Evolutionary conservation across 2,888 invertebrate species (phyloP).

Genomic region (Masnerella sp.): DNA sequence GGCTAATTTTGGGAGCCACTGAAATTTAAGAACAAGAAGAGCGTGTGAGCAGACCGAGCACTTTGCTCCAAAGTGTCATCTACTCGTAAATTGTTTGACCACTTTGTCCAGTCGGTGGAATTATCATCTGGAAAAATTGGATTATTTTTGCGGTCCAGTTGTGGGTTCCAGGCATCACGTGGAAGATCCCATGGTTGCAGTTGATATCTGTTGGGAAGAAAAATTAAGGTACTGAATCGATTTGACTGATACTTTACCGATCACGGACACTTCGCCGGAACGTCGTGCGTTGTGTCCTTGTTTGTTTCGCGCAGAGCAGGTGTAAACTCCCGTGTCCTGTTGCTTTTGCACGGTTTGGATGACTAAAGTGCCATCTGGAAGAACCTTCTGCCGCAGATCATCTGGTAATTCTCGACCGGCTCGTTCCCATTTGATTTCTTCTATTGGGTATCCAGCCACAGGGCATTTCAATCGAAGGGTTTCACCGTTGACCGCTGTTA

Average conservation of each 20-base stretch:
- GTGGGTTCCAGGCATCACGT: too few relatives aligned
- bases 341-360: slow-evolving; percentile 87
- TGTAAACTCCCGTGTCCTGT: slow-evolving; percentile 87
- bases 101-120: too few relatives aligned
- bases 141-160: slow-evolving; percentile 26
- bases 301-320: slow-evolving; percentile 88
- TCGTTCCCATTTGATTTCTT: slow-evolving; percentile 89
- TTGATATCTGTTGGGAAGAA: not conserved
- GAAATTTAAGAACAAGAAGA: slow-evolving; percentile 68
- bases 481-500: slow-evolving; percentile 89
- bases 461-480: slow-evolving; percentile 87
- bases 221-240: too few relatives aligned
- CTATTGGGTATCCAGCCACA: slow-evolving; percentile 89
- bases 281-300: slow-evolving; percentile 86
- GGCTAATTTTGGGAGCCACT: slow-evolving; percentile 89
- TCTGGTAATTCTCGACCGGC: slow-evolving; percentile 87
- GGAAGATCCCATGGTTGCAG: too few relatives aligned
- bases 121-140: slow-evolving; percentile 45
- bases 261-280: slow-evolving; percentile 86
- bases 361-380: slow-evolving; percentile 85
- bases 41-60: slow-evolving; percentile 51
- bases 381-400: slow-evolving; percentile 87
- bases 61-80: slow-evolving; percentile 45
- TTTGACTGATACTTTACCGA: slow-evolving; percentile 81
- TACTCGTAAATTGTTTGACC: too few relatives aligned